phyloP scores from a whole-genome alignment of 2,888 invertebrate genomes.

The Gerris lacustris region DNA sequence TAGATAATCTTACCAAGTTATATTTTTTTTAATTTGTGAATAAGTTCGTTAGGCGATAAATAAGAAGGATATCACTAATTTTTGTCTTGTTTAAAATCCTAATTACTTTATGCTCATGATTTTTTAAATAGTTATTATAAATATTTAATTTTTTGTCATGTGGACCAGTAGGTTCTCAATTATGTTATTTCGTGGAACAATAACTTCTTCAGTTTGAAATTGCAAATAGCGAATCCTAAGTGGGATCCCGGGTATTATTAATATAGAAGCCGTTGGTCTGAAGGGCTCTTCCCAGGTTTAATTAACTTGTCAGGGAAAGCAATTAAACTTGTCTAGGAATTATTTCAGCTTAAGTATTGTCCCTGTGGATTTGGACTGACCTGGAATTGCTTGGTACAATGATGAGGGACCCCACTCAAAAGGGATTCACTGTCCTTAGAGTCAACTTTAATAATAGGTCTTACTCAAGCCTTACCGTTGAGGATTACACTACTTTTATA shows the following conservation, averaged over 20 bases:
- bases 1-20: too few relatives aligned
- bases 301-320: conserved; percentile 2
- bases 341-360: background rate
- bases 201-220: too few relatives aligned
- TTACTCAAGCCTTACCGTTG: background rate
- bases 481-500: too few relatives aligned
- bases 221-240: background rate
- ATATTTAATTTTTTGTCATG: too few relatives aligned
- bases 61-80: too few relatives aligned
- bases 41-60: too few relatives aligned
- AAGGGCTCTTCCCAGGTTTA: background rate
- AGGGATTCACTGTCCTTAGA: background rate
- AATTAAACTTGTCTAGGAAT: conserved; percentile 5
- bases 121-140: too few relatives aligned
- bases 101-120: too few relatives aligned
- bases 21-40: too few relatives aligned
- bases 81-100: too few relatives aligned
- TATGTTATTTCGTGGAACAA: too few relatives aligned
- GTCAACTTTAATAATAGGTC: background rate
- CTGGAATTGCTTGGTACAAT: background rate
- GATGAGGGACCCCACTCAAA: conserved; percentile 1
- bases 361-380: background rate
- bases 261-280: background rate
- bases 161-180: too few relatives aligned
- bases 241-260: background rate